These are phyloP conservation scores for Busseola fusca DNA, from an alignment of 2,888 invertebrate species.

Conservation along the genomic window DNA sequence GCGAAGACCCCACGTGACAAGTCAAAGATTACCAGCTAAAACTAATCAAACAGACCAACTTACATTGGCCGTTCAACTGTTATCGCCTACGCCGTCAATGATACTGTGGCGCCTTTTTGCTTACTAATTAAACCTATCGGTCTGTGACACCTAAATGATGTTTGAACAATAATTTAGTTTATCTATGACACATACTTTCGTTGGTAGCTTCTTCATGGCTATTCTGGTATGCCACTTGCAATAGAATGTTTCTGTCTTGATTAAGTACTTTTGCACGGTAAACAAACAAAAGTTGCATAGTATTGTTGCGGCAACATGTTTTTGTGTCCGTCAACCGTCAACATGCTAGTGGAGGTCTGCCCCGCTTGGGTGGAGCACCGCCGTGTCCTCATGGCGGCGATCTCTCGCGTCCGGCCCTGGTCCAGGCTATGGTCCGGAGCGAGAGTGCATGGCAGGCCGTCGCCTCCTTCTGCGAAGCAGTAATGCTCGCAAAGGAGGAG, in stretches of 20 bases:
- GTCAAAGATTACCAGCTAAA: constrained; percentile 54
- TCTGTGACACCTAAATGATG: constrained; percentile 81
- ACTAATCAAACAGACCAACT: constrained; percentile 63
- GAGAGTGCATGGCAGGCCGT: too few relatives aligned
- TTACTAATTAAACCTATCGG: constrained; percentile 85
- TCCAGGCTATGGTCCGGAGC: too few relatives aligned
- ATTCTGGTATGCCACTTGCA: constrained; percentile 5
- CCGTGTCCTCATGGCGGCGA: too few relatives aligned
- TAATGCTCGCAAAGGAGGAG: too few relatives aligned
- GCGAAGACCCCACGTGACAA: constrained; percentile 65
- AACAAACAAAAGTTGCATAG: not conserved
- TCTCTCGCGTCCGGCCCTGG: too few relatives aligned
- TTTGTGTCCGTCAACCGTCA: too few relatives aligned
- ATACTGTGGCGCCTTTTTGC: constrained; percentile 80
- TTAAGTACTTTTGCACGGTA: not conserved
- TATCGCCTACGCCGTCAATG: constrained; percentile 78
- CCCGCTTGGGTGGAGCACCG: too few relatives aligned
- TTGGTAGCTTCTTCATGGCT: constrained; percentile 50
- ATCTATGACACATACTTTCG: constrained; percentile 63
- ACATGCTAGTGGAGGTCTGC: too few relatives aligned
- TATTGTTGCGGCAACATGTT: not conserved
- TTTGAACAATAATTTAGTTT: constrained; percentile 76
- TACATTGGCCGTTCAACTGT: constrained; percentile 66
- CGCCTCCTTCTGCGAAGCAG: too few relatives aligned
- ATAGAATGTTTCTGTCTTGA: not conserved